phyloP scores from a whole-genome alignment of 2,797 vertebrate species.

The Spinus pinus region DNA sequence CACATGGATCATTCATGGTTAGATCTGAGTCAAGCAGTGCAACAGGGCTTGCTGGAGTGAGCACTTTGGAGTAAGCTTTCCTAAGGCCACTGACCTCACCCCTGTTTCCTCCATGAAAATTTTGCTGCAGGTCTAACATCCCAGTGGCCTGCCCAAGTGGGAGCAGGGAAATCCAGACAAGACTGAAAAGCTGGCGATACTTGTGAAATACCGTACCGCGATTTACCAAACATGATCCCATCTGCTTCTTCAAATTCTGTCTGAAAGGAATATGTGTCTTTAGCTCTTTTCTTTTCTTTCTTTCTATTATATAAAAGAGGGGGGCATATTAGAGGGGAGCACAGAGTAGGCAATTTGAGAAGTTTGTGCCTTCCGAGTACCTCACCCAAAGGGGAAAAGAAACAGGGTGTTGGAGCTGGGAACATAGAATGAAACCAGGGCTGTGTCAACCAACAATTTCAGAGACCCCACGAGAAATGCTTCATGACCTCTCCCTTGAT shows the following conservation, averaged over 20 bases:
- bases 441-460: not conserved
- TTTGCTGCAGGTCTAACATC: not conserved
- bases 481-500: not conserved
- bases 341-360: not conserved
- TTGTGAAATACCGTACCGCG: not conserved
- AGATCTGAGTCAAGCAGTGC: not conserved
- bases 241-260: not conserved
- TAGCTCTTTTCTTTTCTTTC: not conserved
- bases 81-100: not conserved
- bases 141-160: not conserved
- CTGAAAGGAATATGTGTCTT: not conserved
- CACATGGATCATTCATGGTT: not conserved
- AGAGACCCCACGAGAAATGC: not conserved
- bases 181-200: not conserved
- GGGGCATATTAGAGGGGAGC: not conserved
- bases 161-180: not conserved
- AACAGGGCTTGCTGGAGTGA: not conserved
- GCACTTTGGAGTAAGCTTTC: not conserved
- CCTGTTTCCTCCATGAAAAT: not conserved
- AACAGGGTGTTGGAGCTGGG: not conserved
- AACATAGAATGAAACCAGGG: fast-evolving
- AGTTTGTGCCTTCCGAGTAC: not conserved
- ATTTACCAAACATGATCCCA: not conserved
- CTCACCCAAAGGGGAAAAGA: not conserved
- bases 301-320: not conserved